phyloP scores from a whole-genome alignment of 1,140 invertebrate genomes.

The Formica exsecta region DNA sequence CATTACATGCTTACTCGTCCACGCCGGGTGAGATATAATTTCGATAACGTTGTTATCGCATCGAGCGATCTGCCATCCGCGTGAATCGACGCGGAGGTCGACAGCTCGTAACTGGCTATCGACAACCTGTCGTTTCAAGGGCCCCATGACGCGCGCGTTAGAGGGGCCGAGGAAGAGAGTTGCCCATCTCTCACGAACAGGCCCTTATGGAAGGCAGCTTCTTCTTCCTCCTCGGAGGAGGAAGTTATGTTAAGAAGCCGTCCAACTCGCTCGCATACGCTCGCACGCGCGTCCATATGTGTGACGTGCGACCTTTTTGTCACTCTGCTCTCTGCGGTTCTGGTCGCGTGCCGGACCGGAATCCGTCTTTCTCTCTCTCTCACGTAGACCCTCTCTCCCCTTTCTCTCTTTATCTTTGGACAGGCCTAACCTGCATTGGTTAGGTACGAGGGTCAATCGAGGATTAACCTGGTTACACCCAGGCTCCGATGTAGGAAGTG shows the following conservation, averaged over 20 bases:
- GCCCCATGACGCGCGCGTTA: constrained; percentile 15
- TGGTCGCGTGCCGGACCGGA: constrained; percentile 82
- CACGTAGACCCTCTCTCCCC: constrained; percentile 44
- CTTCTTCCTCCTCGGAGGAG: constrained; percentile 10
- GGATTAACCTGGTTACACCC: constrained; percentile 82
- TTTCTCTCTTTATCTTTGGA: constrained; percentile 58
- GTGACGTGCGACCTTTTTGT: constrained; percentile 79
- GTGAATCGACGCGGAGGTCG: constrained; percentile 48
- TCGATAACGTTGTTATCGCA: constrained; percentile 50
- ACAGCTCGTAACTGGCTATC: constrained; percentile 64
- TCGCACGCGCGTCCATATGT: constrained; percentile 54
- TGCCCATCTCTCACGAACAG: constrained; percentile 61
- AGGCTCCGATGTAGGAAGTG: constrained; percentile 71
- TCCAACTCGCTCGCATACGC: constrained; percentile 58
- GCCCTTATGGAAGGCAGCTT: constrained; percentile 35
- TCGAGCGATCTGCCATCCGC: constrained; percentile 40
- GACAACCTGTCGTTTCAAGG: constrained; percentile 66
- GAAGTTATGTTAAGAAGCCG: constrained; percentile 76
- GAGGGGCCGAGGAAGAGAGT: constrained; percentile 56
- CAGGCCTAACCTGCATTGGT: constrained; percentile 63
- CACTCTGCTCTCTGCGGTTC: constrained; percentile 72
- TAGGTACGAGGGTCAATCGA: constrained; percentile 78
- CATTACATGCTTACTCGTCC: constrained; percentile 32
- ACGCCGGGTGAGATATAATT: constrained; percentile 44
- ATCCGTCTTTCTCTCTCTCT: constrained; percentile 71